Base-by-base conservation (phyloP, 2,797 vertebrate genomes). In the Sebastes minor region DNA sequence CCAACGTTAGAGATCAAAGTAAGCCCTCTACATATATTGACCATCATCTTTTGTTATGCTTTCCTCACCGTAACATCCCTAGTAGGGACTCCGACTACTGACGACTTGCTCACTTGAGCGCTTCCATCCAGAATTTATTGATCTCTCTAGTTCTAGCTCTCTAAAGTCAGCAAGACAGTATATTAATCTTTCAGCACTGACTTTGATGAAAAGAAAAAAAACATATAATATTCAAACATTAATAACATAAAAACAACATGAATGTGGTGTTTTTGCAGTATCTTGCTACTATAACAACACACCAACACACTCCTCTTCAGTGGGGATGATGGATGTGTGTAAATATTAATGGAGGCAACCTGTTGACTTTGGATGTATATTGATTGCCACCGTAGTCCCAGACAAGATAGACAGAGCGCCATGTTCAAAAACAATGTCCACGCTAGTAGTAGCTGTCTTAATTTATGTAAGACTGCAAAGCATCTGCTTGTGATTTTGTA, bases 281-380 rank as follows among this genome's bases (percentile, higher is more conserved):
- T 33, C 22, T 32, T 55, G 30, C 2, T 32, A 13, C 42, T 28
- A 18, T 32, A 18, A 12, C 10, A 23, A 18, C 18, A 25, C 9
- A 32, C 3, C n/a, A 32, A 16, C 23, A 20, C 6, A 23, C 11
- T 23, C n/a, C 2, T 30, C 16, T 53, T 30, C 10, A 49, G 0
- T 22, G 9, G 35, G 22, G 33, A 56, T 10, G 23, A 69, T 11
- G 11, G 13, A 63, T 27, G 23, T n/a, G 46, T 71, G 35, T 25
- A 23, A 46, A 67, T 20, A 66, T 63, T 18, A 30, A 53, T 25
- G 35, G 1, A 32, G 20, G 4, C 28, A 62, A 67, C 28, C 13
- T 69, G 52, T 61, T 69, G 38, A 38, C 78, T 74, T 71, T 74
- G 23, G 70, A 61, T 64, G 6, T 30, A 46, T 49, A 55, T 49